Evolutionary conservation across 1,140 invertebrate species (phyloP).

Genomic region (Nomia melanderi): DNA sequence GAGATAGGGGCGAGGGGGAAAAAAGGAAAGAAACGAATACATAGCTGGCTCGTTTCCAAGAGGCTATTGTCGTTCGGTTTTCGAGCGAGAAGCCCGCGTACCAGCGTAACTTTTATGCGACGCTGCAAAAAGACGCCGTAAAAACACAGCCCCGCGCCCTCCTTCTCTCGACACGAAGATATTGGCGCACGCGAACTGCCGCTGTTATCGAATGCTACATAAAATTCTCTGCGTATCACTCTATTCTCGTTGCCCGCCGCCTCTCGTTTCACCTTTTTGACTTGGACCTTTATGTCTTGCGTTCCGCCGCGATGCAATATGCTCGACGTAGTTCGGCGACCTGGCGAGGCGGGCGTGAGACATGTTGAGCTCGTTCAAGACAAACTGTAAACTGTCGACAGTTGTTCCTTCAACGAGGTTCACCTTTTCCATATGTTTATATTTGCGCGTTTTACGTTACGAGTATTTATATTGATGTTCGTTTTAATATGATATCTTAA

Average conservation of each 20-base stretch:
- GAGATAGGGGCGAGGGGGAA: no score
- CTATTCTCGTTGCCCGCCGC: background rate
- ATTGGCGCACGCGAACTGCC: constrained; percentile 37
- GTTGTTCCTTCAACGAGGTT: no score
- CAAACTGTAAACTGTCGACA: no score
- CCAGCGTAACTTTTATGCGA: constrained; percentile 64
- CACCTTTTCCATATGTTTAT: no score
- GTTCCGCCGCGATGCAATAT: background rate
- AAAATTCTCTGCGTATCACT: constrained; percentile 24
- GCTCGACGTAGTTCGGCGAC: background rate
- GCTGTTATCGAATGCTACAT: constrained; percentile 29
- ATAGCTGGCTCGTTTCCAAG: constrained; percentile 65
- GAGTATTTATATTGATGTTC: no score
- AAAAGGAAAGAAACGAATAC: constrained; percentile 14
- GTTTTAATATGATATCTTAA: no score
- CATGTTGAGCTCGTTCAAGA: no score
- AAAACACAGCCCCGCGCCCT: constrained; percentile 16
- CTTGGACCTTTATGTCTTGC: no score
- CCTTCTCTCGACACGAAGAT: constrained; percentile 29
- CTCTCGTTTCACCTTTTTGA: background rate
- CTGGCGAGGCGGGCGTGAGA: no score
- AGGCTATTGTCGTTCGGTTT: constrained; percentile 64
- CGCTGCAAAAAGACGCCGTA: constrained; percentile 29
- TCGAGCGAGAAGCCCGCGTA: constrained; percentile 40
- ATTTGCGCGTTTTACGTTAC: no score